Percentiles rank a stretch among this genome's conserved stretches.
phyloP scores from a whole-genome alignment of 2,113 vertebrate genomes.

The Pyxicephalus adspersus region DNA sequence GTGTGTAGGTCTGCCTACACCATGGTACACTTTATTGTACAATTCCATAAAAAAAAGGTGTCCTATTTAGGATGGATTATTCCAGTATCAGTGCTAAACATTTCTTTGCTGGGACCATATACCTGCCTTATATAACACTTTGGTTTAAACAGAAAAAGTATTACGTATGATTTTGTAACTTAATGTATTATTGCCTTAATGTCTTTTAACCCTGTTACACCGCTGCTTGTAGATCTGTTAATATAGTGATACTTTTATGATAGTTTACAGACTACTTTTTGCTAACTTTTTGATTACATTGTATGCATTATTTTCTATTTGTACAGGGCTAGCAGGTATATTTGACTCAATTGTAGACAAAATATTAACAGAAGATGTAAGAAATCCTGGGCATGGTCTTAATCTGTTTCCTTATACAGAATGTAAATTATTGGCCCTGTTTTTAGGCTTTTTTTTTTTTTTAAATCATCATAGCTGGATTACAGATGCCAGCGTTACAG shows the following conservation, averaged over 20 bases:
- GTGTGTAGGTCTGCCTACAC: constrained; percentile 78
- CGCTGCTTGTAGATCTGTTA: constrained; percentile 83
- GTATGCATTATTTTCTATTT: constrained; percentile 92
- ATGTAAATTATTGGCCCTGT: constrained; percentile 95
- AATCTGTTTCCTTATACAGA: constrained; percentile 81
- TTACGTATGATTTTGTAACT: constrained; percentile 76
- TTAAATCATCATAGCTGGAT: constrained; percentile 78
- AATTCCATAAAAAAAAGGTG: constrained; percentile 54
- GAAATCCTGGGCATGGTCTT: constrained; percentile 90
- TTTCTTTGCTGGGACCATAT: constrained; percentile 81
- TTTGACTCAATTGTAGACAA: constrained; percentile 87
- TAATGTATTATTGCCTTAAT: constrained; percentile 85
- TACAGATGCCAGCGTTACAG: constrained; percentile 76
- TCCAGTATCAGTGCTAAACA: constrained; percentile 68
- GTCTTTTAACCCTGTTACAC: constrained; percentile 83
- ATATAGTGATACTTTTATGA: constrained; percentile 80
- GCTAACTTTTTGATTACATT: constrained; percentile 79
- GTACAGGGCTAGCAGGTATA: constrained; percentile 93
- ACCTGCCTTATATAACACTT: constrained; percentile 84
- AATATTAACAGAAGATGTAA: constrained; percentile 99
- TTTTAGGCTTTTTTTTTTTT: constrained; percentile 86
- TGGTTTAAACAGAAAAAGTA: constrained; percentile 71
- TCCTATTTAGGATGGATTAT: constrained; percentile 65
- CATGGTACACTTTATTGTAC: constrained; percentile 72
- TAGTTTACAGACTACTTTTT: constrained; percentile 87